A percentile compares a stretch with the other conserved stretches of the same genome.
phyloP scores from a whole-genome alignment of 64 coral and sea anemone species.

The Catalaphyllia jardinei region DNA sequence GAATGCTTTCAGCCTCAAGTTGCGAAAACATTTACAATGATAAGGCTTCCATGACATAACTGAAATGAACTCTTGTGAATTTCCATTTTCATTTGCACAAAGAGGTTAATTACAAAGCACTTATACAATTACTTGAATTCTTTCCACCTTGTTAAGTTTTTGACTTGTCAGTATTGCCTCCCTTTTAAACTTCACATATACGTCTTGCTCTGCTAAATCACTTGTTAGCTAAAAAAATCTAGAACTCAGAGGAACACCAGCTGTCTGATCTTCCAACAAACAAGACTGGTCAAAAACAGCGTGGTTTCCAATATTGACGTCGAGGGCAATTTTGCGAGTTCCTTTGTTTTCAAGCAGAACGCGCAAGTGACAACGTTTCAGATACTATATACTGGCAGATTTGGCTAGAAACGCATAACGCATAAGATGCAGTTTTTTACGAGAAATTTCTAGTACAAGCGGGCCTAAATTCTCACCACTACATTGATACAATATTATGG shows the following conservation, averaged over 20 bases:
- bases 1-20: not conserved
- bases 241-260: not conserved
- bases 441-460: no score
- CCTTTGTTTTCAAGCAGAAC: no score
- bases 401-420: no score
- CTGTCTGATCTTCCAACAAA: no score
- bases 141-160: slow-evolving; percentile 44
- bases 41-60: not conserved
- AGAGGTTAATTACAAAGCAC: slow-evolving; percentile 35
- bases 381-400: no score
- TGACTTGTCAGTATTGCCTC: not conserved
- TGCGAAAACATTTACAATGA: not conserved
- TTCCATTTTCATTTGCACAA: not conserved
- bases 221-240: not conserved
- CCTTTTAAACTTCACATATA: not conserved
- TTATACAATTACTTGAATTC: slow-evolving; percentile 49
- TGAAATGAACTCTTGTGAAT: not conserved
- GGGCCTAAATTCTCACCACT: no score
- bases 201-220: not conserved
- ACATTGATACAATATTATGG: no score
- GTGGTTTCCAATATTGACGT: no score
- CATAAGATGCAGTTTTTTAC: no score
- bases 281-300: no score
- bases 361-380: no score
- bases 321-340: no score